phyloP scores from a whole-genome alignment of 2,888 invertebrate species.

The Plemyria rubiginata region DNA sequence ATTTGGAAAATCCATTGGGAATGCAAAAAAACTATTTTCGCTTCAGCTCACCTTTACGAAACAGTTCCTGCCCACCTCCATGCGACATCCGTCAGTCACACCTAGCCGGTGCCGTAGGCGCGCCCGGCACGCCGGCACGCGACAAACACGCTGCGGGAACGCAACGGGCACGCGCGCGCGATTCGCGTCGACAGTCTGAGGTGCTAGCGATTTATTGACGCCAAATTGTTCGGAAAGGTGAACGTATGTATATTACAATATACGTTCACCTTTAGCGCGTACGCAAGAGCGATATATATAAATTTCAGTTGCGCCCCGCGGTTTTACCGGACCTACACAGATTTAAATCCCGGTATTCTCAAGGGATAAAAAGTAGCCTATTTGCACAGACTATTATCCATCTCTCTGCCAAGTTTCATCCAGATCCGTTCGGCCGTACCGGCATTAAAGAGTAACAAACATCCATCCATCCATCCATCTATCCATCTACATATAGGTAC shows the following conservation, averaged over 20 bases:
- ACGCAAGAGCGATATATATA: neutral
- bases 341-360: too few species aligned
- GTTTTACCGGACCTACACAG: too few species aligned
- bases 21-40: slow-evolving; percentile 5
- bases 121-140: slow-evolving; percentile 40
- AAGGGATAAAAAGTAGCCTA: too few species aligned
- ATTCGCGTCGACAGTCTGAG: slow-evolving; percentile 58
- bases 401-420: too few species aligned
- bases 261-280: too few species aligned
- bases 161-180: slow-evolving; percentile 40
- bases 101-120: slow-evolving; percentile 50
- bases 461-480: too few species aligned
- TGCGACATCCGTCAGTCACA: slow-evolving; percentile 67
- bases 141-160: slow-evolving; percentile 47
- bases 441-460: too few species aligned
- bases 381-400: too few species aligned
- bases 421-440: too few species aligned
- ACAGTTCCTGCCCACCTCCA: slow-evolving; percentile 29
- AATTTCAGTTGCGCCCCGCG: too few species aligned
- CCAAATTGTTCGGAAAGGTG: slow-evolving; percentile 74
- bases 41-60: slow-evolving; percentile 23
- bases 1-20: neutral
- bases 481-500: too few species aligned
- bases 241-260: slow-evolving; percentile 46
- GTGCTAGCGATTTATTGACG: slow-evolving; percentile 67